Conservation (phyloP, 1,140 invertebrate genomes). For the Apis laboriosa region DNA sequence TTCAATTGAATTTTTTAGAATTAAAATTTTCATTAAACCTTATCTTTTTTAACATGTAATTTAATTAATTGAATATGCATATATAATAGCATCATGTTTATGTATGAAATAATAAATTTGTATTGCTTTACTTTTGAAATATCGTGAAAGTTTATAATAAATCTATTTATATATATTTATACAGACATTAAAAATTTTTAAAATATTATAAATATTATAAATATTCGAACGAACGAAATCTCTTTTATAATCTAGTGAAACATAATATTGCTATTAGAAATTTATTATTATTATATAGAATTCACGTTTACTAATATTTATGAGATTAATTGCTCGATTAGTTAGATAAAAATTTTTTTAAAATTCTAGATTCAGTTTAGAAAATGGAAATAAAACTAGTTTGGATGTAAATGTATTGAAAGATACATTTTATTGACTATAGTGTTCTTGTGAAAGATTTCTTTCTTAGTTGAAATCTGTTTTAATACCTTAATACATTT, state of each 20-base stretch:
- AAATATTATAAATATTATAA: no score
- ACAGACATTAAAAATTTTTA: not conserved
- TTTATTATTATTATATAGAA: constrained; percentile 23
- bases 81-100: constrained; percentile 4
- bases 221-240: not conserved
- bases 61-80: not conserved
- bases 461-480: not conserved
- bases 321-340: not conserved
- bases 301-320: not conserved
- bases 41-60: no score
- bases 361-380: not conserved
- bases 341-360: not conserved
- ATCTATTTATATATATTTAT: no score
- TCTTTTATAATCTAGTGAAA: not conserved
- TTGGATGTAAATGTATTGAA: no score
- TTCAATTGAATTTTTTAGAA: no score
- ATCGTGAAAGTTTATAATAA: not conserved
- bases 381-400: not conserved
- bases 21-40: no score
- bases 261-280: not conserved
- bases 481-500: not conserved
- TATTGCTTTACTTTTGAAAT: not conserved
- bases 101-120: not conserved
- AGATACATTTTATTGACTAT: not conserved
- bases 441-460: not conserved